Evolutionary conservation across 2,888 invertebrate genomes (phyloP).

Genomic region (Lepidonotus clava): DNA sequence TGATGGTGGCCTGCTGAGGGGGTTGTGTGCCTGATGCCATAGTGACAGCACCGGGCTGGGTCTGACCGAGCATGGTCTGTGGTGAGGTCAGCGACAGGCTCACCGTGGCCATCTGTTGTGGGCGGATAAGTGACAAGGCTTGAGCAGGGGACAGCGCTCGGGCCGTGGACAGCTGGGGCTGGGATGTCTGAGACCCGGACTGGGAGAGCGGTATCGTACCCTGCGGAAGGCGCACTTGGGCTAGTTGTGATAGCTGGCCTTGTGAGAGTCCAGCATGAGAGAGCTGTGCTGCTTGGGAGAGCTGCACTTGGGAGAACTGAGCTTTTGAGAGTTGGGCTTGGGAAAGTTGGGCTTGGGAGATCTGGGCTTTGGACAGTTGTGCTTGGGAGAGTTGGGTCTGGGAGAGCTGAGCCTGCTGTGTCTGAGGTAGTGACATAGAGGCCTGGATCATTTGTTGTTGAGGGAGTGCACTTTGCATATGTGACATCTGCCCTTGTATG

Average conservation of each 20-base stretch:
- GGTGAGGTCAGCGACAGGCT: constrained; percentile 25
- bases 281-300: not conserved
- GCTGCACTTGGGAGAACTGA: not conserved
- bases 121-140: constrained; percentile 12
- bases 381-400: not conserved
- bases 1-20: constrained; percentile 32
- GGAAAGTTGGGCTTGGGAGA: not conserved
- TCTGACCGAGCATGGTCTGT: constrained; percentile 38
- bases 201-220: not conserved
- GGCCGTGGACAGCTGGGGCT: not conserved
- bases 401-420: not conserved
- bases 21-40: not conserved
- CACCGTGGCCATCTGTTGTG: constrained; percentile 11
- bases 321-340: not conserved
- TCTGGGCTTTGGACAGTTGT: not conserved
- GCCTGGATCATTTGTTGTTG: constrained; percentile 21
- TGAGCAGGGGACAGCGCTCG: not conserved
- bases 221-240: constrained; percentile 22
- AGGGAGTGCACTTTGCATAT: not conserved
- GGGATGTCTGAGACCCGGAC: not conserved
- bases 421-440: not conserved
- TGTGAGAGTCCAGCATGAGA: not conserved
- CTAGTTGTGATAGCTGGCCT: not conserved
- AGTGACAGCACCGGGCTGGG: constrained; percentile 6
- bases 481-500: not conserved